A percentile compares a stretch with the other conserved stretches of the same genome.
phyloP scores from a whole-genome alignment of 2,797 vertebrate genomes.

The Heteromormyrus szaboi region DNA sequence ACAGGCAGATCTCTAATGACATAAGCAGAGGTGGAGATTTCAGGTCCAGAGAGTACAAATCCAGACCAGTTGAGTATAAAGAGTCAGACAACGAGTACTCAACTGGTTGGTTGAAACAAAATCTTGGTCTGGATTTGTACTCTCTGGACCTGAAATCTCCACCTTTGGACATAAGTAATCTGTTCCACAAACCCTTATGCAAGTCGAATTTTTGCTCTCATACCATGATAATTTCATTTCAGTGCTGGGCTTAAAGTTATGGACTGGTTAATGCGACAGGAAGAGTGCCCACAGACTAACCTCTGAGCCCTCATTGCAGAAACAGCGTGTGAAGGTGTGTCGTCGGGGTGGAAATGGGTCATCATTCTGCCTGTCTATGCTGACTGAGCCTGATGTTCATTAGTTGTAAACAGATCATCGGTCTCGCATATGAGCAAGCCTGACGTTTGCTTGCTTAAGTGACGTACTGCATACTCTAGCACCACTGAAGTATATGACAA shows the following conservation, averaged over 20 bases:
- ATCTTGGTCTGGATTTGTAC: background rate
- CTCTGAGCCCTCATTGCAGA: background rate
- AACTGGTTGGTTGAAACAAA: background rate
- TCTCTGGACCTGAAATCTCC: background rate
- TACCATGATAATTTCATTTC: background rate
- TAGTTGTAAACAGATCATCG: background rate
- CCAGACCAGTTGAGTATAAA: too few relatives aligned
- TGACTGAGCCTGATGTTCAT: background rate
- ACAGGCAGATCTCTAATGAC: background rate
- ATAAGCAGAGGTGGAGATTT: background rate
- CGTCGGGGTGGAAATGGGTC: background rate
- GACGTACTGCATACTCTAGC: background rate
- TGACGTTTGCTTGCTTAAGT: background rate
- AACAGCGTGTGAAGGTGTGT: background rate
- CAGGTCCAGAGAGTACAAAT: background rate
- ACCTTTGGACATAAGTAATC: background rate
- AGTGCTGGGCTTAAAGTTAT: background rate
- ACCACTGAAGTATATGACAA: background rate
- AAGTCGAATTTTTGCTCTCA: background rate
- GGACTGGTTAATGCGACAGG: background rate
- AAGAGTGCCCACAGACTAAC: background rate
- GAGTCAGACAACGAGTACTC: too few relatives aligned
- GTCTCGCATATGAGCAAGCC: background rate
- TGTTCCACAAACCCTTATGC: background rate
- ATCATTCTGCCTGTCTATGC: background rate